Evolutionary conservation across 2,888 invertebrate species (phyloP), one percentile per base, ranked within the genome.

Genomic region (Amblyjoppa proteus): DNA sequence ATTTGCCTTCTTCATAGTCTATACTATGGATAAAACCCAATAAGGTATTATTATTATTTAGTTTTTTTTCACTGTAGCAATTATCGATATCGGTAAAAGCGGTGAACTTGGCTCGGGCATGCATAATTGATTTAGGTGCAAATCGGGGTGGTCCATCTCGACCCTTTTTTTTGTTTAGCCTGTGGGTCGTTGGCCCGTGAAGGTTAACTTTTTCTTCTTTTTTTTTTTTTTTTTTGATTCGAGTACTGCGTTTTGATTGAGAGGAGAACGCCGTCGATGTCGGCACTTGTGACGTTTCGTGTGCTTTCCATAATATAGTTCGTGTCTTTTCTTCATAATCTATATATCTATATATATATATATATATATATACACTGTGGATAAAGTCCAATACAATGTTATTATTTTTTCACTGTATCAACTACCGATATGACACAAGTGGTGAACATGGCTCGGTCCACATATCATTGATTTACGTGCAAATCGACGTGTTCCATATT

Each of bases 201-300:
- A 25, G 74, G 58, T 74, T 45, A 41, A 9, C 9, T 41, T 74
- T 61, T 41, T 20, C 28, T 2, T 58, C 6, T 5, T 31, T 31
- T 3, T 1, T 31, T 31, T 31, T 31, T 31, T 5, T 58, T 25
- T 41, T 69, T 45, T 56, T 58, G 25, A 9, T 16, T 25, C 38
- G 38, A 38, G 38, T 38, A 38, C 38, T 38, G 77, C 45, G 68
- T 69, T 69, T 78, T 3, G 61, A 58, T 28, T 45, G 45, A 34
- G 28, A 49, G 51, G 68, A 68, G 3, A 38, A 3, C 38, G 6
- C 4, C 38, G 38, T 38, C 38, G 38, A 38, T 3, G 38, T 38
- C 5, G 38, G 7, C 38, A 38, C 38, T 38, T 38, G 5, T 38
- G 5, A 38, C 38, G 38, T 38, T 5, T 38, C 38, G 7, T 38